Percentiles rank a stretch among this genome's conserved stretches.
Evolutionary conservation across 1,140 invertebrate genomes (phyloP).

Genomic region (Lepidurus packardi): DNA sequence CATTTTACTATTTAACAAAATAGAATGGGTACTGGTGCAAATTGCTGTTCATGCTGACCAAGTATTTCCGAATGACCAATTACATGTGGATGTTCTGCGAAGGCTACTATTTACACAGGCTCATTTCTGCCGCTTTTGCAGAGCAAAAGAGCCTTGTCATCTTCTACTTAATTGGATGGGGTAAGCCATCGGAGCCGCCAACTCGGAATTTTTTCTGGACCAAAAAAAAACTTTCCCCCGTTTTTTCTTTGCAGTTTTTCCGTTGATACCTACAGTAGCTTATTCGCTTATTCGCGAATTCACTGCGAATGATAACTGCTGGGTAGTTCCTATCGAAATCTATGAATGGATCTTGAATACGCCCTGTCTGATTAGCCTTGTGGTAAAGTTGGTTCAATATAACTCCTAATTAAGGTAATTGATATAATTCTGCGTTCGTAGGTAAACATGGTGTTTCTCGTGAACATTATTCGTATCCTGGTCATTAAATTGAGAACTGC

Average conservation of each 20-base stretch:
- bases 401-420: neutral
- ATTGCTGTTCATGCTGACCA: conserved; percentile 46
- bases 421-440: conserved; percentile 39
- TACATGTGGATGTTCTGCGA: conserved; percentile 60
- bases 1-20: conserved; percentile 25
- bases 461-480: conserved; percentile 52
- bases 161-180: conserved; percentile 53
- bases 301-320: conserved; percentile 43
- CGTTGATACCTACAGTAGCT: conserved; percentile 44
- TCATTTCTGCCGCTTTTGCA: conserved; percentile 51
- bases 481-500: conserved; percentile 50
- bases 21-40: conserved; percentile 48
- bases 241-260: conserved; percentile 44
- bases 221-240: neutral
- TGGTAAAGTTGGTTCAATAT: conserved; percentile 43
- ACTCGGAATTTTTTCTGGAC: neutral
- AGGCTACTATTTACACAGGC: conserved; percentile 50
- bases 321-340: conserved; percentile 45
- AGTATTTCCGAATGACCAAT: conserved; percentile 52
- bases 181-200: conserved; percentile 42
- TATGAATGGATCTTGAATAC: conserved; percentile 51
- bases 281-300: conserved; percentile 44
- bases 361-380: conserved; percentile 48
- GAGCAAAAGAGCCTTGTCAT: conserved; percentile 48
- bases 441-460: conserved; percentile 51